Evolutionary conservation across 2,888 invertebrate species (phyloP).

Genomic region (Oligia fasciuncula): DNA sequence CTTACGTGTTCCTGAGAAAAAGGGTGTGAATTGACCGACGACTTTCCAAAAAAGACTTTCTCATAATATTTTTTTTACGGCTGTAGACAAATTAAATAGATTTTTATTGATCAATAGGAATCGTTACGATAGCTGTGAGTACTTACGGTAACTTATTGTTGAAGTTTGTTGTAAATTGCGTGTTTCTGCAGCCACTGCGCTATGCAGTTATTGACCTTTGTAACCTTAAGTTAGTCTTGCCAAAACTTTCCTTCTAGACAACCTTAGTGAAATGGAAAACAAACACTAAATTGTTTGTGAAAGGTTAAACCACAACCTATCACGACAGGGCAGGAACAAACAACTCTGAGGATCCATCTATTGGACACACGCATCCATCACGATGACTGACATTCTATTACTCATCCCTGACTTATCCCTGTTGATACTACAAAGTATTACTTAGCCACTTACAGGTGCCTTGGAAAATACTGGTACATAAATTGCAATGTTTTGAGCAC

Average conservation of each 20-base stretch:
- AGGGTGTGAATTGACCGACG: no score
- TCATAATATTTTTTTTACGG: no score
- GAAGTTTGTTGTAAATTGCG: neutral
- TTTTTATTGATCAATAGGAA: no score
- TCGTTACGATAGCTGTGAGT: no score
- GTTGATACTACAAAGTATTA: constrained; percentile 32
- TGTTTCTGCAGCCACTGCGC: no score
- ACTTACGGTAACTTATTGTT: neutral
- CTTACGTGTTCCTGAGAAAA: no score
- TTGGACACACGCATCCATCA: constrained; percentile 44
- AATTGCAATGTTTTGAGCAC: constrained; percentile 12
- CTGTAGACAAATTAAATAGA: no score
- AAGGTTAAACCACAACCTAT: constrained; percentile 12
- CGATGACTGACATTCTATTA: constrained; percentile 30
- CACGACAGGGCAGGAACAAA: constrained; percentile 19
- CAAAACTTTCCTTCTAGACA: constrained; percentile 13
- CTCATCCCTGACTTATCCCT: constrained; percentile 43
- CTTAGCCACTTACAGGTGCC: constrained; percentile 7
- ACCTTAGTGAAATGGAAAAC: neutral
- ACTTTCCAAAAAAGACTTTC: neutral
- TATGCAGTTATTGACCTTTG: constrained; percentile 9
- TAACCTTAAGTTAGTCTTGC: neutral
- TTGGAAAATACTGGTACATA: neutral
- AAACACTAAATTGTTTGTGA: constrained; percentile 11
- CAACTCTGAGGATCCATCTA: constrained; percentile 27